Evolutionary conservation across 2,888 invertebrate genomes (phyloP).

Genomic region (Apamea crenata): DNA sequence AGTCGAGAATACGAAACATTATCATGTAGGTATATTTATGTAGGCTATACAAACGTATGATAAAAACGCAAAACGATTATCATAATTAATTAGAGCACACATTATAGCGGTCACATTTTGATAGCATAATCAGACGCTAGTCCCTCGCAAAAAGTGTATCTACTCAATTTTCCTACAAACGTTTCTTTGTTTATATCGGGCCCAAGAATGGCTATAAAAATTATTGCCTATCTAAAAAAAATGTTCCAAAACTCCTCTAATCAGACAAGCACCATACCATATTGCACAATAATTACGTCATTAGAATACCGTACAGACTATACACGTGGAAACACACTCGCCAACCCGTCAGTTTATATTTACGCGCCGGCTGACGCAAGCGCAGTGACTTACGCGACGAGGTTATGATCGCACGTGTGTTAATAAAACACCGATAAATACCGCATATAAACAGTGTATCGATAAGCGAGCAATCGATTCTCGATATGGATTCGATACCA

Average conservation of each 20-base stretch:
- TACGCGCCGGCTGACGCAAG: constrained; percentile 74
- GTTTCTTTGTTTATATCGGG: neutral
- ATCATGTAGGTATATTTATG: neutral
- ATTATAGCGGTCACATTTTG: neutral
- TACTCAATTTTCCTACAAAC: too few relatives aligned
- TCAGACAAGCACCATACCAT: neutral
- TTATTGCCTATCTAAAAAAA: neutral
- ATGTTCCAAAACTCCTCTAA: neutral
- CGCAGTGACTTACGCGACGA: constrained; percentile 78
- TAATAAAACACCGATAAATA: constrained; percentile 48
- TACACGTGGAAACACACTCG: constrained; percentile 66
- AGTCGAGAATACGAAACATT: too few relatives aligned
- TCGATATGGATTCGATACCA: constrained; percentile 72
- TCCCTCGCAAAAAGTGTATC: neutral
- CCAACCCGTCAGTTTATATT: constrained; percentile 70
- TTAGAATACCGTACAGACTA: neutral
- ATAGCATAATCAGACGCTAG: neutral
- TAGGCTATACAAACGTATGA: neutral
- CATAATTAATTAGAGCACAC: neutral
- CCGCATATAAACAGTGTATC: constrained; percentile 38
- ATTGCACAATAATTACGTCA: constrained; percentile 17
- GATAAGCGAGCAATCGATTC: constrained; percentile 56
- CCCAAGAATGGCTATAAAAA: neutral
- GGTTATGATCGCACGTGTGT: constrained; percentile 81
- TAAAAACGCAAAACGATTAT: neutral